Evolutionary conservation across 1,140 invertebrate species (phyloP).

Genomic region (Bombus picipes): DNA sequence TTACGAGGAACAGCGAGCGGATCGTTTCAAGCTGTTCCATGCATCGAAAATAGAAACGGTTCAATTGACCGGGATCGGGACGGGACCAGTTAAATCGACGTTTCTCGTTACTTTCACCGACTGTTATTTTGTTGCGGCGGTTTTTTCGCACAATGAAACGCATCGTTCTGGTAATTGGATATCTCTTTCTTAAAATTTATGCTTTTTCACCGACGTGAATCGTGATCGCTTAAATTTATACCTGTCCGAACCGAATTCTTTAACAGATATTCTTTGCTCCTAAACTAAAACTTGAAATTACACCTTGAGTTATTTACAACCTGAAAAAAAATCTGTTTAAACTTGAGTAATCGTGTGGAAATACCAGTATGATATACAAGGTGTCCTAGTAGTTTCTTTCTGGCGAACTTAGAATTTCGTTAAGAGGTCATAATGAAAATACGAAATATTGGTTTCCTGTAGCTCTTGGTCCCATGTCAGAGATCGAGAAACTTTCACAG

Average conservation of each 20-base stretch:
- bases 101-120: constrained; percentile 48
- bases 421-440: too few species aligned
- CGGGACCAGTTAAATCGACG: constrained; percentile 45
- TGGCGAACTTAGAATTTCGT: neutral
- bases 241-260: neutral
- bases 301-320: neutral
- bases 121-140: constrained; percentile 24
- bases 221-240: neutral
- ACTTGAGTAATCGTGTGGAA: neutral
- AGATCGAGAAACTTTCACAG: too few species aligned
- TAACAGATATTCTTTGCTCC: neutral
- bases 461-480: neutral
- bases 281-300: neutral
- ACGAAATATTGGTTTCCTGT: neutral
- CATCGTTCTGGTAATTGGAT: constrained; percentile 45
- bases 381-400: neutral
- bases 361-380: too few species aligned
- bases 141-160: constrained; percentile 48
- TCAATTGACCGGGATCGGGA: constrained; percentile 35
- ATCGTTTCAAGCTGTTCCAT: constrained; percentile 20
- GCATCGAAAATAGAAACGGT: constrained; percentile 30
- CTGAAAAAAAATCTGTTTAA: neutral
- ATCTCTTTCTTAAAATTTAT: constrained; percentile 15
- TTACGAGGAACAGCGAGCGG: neutral
- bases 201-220: neutral